Evolutionary conservation across 2,888 invertebrate genomes (phyloP).

Genomic region (Hemaris fuciformis): DNA sequence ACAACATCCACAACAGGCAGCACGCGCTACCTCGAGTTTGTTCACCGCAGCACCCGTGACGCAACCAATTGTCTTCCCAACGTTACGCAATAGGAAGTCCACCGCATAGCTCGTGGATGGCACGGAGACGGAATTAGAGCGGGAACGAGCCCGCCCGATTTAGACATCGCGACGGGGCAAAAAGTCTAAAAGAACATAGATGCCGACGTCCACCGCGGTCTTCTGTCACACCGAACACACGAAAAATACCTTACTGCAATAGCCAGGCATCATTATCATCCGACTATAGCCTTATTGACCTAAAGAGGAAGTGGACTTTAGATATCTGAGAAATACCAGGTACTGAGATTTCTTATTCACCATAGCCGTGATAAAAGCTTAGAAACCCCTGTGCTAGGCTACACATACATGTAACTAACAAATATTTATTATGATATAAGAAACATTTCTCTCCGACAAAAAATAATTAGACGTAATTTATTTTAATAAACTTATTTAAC

Average conservation of each 20-base stretch:
- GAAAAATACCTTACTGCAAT: no score
- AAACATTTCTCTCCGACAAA: background rate
- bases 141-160: constrained; percentile 65
- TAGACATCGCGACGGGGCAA: constrained; percentile 72
- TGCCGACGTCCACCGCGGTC: constrained; percentile 5
- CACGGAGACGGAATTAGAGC: constrained; percentile 65
- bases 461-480: no score
- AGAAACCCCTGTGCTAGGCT: no score
- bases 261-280: no score
- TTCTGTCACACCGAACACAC: constrained; percentile 25
- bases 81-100: constrained; percentile 69
- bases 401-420: no score
- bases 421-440: no score
- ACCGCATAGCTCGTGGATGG: constrained; percentile 41
- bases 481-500: no score
- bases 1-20: background rate
- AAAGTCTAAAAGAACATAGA: constrained; percentile 60
- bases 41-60: constrained; percentile 15
- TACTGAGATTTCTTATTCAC: no score
- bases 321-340: no score
- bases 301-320: no score
- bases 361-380: no score
- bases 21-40: background rate
- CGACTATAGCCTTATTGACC: no score
- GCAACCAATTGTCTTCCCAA: constrained; percentile 48